A percentile compares a stretch with the other conserved stretches of the same genome.
Conservation (phyloP, 2,888 invertebrate species). For the Dicranocentrus wangi region DNA sequence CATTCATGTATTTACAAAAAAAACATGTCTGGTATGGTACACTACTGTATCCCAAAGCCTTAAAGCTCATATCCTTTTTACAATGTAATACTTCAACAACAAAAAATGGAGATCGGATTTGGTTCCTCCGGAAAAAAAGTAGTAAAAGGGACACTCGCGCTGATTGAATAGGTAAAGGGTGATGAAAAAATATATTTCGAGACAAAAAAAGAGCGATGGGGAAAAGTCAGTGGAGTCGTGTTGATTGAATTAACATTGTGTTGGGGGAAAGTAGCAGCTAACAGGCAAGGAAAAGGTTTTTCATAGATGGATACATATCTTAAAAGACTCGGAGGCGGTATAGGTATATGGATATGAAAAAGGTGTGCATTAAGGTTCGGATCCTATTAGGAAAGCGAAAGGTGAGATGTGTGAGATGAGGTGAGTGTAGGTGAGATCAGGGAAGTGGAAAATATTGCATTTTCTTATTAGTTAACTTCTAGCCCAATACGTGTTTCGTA, state of each 20-base stretch:
- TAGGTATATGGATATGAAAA: too few species aligned
- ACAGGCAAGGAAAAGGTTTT: too few species aligned
- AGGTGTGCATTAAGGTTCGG: too few species aligned
- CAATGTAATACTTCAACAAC: too few species aligned
- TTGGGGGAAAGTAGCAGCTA: background rate
- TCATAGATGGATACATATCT: too few species aligned
- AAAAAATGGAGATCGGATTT: too few species aligned
- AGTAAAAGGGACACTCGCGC: background rate
- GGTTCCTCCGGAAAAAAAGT: too few species aligned
- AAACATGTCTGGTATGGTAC: too few species aligned
- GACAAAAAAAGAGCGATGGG: conserved; percentile 6
- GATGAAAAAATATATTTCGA: background rate
- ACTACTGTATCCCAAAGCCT: too few species aligned
- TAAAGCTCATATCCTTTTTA: too few species aligned
- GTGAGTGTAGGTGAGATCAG: background rate
- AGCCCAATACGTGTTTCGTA: background rate
- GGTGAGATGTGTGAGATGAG: conserved; percentile 47
- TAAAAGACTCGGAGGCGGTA: too few species aligned
- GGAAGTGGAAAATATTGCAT: conserved; percentile 22
- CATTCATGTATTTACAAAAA: too few species aligned
- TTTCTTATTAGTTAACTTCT: conserved; percentile 25
- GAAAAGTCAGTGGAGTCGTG: conserved; percentile 19
- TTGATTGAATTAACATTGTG: conserved; percentile 51
- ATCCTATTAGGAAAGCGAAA: conserved; percentile 2
- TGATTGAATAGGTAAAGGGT: conserved; percentile 31